phyloP scores from a whole-genome alignment of 1,140 invertebrate genomes.

The Euwallacea fornicatus region DNA sequence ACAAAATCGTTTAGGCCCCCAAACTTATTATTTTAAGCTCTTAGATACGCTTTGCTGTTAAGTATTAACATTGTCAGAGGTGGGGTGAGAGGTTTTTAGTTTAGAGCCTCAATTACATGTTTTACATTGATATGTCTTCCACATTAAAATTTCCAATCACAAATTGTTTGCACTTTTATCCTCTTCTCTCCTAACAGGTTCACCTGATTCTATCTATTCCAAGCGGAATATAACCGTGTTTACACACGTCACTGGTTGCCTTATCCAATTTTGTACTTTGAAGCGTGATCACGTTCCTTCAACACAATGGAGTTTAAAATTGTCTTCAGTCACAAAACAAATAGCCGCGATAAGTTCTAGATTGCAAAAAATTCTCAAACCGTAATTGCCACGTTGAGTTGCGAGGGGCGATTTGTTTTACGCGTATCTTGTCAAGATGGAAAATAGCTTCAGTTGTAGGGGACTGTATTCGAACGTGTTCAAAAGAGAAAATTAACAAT shows the following conservation, averaged over 20 bases:
- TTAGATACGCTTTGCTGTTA: neutral
- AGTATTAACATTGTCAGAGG: neutral
- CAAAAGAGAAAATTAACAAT: no score
- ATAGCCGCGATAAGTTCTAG: conserved; percentile 12
- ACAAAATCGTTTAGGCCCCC: conserved; percentile 30
- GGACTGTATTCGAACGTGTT: no score
- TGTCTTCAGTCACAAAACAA: conserved; percentile 8
- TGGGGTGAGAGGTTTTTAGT: no score
- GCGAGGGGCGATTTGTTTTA: no score
- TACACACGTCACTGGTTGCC: conserved; percentile 28
- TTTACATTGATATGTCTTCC: no score
- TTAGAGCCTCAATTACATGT: no score
- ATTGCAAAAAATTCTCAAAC: no score
- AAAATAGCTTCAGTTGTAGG: no score
- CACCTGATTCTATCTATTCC: conserved; percentile 1
- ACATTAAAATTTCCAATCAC: no score
- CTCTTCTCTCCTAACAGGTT: neutral
- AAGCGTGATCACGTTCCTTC: conserved; percentile 26
- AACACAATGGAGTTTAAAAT: conserved; percentile 24
- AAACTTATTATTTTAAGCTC: conserved; percentile 22
- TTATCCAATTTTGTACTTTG: conserved; percentile 25
- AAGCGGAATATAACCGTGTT: conserved; percentile 13
- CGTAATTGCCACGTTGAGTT: no score
- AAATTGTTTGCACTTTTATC: no score
- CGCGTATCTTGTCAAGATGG: no score